Percentiles rank a stretch among this genome's conserved stretches.
These are phyloP conservation scores for Zosterops borbonicus DNA, from an alignment of 2,113 vertebrate species.

Conservation along the genomic window DNA sequence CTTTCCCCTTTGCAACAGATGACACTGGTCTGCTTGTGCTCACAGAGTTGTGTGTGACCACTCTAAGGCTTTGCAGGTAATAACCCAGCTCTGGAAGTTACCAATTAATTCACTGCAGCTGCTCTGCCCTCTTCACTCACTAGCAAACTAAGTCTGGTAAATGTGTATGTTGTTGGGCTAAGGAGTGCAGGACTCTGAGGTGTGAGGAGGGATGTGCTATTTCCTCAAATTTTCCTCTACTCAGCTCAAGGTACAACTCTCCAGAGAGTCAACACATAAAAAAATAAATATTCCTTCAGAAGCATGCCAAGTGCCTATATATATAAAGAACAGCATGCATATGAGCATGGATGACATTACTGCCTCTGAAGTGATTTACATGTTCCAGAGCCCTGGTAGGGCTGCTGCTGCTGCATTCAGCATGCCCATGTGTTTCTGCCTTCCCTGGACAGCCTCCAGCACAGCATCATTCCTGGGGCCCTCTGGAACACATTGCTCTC, in stretches of 20 bases:
- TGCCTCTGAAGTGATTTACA: neutral
- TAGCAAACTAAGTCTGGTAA: neutral
- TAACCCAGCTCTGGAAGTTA: neutral
- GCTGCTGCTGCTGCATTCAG: neutral
- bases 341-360: neutral
- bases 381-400: neutral
- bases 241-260: neutral
- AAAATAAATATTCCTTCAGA: neutral
- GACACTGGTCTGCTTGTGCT: neutral
- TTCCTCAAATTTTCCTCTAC: neutral
- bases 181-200: neutral
- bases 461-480: rapidly evolving
- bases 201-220: neutral
- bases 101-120: conserved; percentile 18
- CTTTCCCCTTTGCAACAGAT: neutral
- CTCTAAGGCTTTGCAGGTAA: neutral
- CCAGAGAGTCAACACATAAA: neutral
- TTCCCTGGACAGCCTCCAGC: neutral
- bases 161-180: neutral
- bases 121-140: neutral
- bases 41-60: neutral
- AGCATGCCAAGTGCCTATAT: neutral
- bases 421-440: rapidly evolving
- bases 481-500: neutral
- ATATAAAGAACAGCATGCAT: neutral